Percentiles rank a stretch among this genome's conserved stretches.
These are phyloP conservation scores for Myiozetetes cayanensis DNA, from an alignment of 2,113 vertebrate genomes.

Conservation along the genomic window DNA sequence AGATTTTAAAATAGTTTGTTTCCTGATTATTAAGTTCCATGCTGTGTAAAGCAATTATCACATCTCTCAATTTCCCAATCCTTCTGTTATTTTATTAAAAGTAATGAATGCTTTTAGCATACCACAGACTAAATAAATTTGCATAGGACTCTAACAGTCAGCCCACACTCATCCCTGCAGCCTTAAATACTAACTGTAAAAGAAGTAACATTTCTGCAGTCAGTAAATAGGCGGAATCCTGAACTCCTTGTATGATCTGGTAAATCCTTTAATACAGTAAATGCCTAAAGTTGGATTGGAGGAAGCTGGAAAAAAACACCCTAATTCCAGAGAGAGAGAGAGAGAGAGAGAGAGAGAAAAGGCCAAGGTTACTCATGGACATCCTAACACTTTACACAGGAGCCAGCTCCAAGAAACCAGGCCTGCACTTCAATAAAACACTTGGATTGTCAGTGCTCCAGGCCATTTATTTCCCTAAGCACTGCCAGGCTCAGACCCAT, in stretches of 20 bases:
- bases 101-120: background rate
- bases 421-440: background rate
- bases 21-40: background rate
- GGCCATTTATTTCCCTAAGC: background rate
- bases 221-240: background rate
- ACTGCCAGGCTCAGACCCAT: background rate
- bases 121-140: constrained; percentile 9
- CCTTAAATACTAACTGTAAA: background rate
- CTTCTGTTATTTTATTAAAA: constrained; percentile 7
- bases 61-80: background rate
- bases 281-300: background rate
- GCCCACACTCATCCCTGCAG: background rate
- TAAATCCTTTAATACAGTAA: background rate
- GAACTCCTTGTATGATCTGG: background rate
- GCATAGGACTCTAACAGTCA: constrained; percentile 7
- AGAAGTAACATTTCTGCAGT: background rate
- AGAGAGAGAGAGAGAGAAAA: background rate
- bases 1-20: background rate
- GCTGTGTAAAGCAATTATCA: background rate
- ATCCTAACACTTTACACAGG: background rate
- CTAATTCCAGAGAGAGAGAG: background rate
- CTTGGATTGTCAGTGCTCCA: background rate
- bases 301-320: background rate
- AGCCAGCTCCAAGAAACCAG: background rate
- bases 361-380: background rate